Base-by-base conservation (phyloP, 2,113 vertebrate species). In the Calidris pugnax region DNA sequence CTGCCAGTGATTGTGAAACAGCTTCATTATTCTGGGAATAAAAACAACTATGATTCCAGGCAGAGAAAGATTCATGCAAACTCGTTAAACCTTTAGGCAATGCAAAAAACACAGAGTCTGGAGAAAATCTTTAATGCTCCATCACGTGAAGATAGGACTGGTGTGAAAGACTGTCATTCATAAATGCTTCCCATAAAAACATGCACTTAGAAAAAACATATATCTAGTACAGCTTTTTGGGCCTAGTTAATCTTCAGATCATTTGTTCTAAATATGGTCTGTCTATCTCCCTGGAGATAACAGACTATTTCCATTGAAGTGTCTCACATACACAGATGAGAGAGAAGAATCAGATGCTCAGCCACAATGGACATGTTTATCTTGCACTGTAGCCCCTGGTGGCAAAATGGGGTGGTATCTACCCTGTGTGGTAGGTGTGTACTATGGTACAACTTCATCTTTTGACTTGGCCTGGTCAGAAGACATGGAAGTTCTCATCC, bases 1-100 rank as follows among this genome's bases (percentile, higher is more conserved):
- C 92, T 96, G 90, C 80, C 83, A 80, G 79, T 90, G 87, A 89
- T 93, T 97, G 93, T 95, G 93, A 97, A 97, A 97, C 51, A 83
- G 86, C 78, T 87, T 90, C 85, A 68, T 93, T 96, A 50, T 95
- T 93, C 87, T 88, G 91, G 88, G 90, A 96, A 95, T 91, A 62
- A 90, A 73, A 22, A 21, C 79, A 93, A 53, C 78, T 76, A 26
- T 24, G 28, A 74, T 91, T 94, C 86, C 87, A 94, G 67, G 76
- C 90, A 92, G 77, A 88, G 26, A 85, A 51, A 90, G 50, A 90
- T 71, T 82, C 85, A 78, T 90, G 45, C 66, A 92, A 93, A 73
- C 79, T 89, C 77, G 57, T 85, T 80, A 89, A 95, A 92, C 26
- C 50, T 95, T 73, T 71, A 80, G 64, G 43, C 68, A 94, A 78